A percentile compares a stretch with the other conserved stretches of the same genome.
Evolutionary conservation across 2,797 vertebrate species (phyloP).

Genomic region (Sitta carolinensis): DNA sequence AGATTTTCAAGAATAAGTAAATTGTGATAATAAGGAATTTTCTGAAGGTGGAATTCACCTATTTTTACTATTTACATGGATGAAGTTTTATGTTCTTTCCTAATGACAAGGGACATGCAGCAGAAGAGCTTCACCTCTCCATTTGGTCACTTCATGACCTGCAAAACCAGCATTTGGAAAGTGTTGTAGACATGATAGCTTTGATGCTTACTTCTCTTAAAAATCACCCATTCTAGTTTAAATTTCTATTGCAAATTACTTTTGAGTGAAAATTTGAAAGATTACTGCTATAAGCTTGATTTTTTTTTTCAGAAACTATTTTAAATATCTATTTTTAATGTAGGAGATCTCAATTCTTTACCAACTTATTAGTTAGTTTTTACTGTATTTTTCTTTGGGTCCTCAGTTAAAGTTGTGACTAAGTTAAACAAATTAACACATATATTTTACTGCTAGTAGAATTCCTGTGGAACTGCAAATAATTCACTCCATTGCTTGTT

Average conservation of each 20-base stretch:
- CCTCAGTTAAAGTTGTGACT: conserved; percentile 60
- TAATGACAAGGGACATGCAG: neutral
- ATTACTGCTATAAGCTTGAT: neutral
- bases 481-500: conserved; percentile 70
- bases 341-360: conserved; percentile 5
- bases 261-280: neutral
- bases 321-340: neutral
- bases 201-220: neutral
- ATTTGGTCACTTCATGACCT: neutral
- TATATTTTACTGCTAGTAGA: conserved; percentile 73
- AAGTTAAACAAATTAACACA: conserved; percentile 75
- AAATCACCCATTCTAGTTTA: neutral
- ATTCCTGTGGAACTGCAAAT: conserved; percentile 77
- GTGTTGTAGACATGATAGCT: neutral
- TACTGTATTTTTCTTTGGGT: conserved; percentile 49
- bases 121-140: neutral
- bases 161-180: neutral
- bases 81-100: neutral
- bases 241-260: conserved; percentile 18
- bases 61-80: neutral
- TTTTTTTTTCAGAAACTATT: neutral
- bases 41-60: neutral
- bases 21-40: neutral
- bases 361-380: neutral
- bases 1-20: neutral